Evolutionary conservation across 2,113 vertebrate genomes (phyloP), one percentile per base, ranked within the genome.

Genomic region (Aspidoscelis tigris): DNA sequence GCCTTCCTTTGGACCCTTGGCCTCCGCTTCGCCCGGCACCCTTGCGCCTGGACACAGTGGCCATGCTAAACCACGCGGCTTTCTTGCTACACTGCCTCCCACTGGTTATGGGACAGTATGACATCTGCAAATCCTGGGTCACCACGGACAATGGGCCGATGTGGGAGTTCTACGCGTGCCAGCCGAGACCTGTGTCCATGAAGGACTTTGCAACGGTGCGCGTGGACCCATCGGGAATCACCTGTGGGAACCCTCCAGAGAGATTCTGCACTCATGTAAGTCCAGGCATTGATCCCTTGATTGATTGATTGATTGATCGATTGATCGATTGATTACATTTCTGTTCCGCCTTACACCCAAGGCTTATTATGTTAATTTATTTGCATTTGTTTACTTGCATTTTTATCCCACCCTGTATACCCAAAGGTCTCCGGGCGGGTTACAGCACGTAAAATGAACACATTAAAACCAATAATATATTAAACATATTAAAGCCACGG

Each of bases 241-340:
- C 98, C 0, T 99, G 99, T 1, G 99, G 99, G 72, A 97, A 98
- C 86, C 99, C 98, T 0, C 98, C 98, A 0, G 98, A 99, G 95
- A 97, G 97, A 81, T 99, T 99, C 96, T 99, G 99, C 95, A 99
- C 98, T 16, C 97, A 99, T 53, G 99, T 99, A 94, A 99, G 98
- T 98, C 76, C 4, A 7, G 18, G 12, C 26, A 14, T 33, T 39
- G 5, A 1, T 53, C 22, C 22, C 33, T 50, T n/a, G 2, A 6
- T 61, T 71, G 41, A 33, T 50, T n/a, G 2, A 6, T 61, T 71
- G 41, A 33, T 33, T 33, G 33, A 33, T 33, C 33, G 1, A 1
- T 33, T 33, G 33, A 33, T 33, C 33, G 33, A 33, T 33, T 33
- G 33, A 33, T 33, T 33, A 33, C 33, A 33, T 33, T 33, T 33